These are phyloP conservation scores for Eidolon helvum DNA, from an alignment of 2,113 vertebrate species.

Conservation along the genomic window DNA sequence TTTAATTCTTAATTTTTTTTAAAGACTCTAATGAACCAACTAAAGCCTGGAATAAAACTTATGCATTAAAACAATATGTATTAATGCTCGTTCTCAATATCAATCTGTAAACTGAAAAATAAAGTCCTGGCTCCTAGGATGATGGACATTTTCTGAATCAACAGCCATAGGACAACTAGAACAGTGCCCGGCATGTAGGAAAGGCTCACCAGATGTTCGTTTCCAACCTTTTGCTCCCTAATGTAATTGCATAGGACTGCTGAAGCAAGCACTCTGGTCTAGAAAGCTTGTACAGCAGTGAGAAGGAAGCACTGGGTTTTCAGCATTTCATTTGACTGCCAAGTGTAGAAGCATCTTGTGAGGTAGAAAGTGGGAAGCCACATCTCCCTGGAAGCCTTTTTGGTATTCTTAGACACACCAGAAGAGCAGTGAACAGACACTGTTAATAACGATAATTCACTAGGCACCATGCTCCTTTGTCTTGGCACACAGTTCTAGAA, in stretches of 20 bases:
- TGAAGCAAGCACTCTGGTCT: conserved; percentile 33
- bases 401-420: conserved; percentile 52
- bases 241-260: background rate
- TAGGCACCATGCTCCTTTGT: conserved; percentile 3
- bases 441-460: background rate
- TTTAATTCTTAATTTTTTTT: background rate
- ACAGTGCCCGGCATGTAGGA: background rate
- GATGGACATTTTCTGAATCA: background rate
- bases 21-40: background rate
- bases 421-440: conserved; percentile 40
- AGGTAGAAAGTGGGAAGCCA: conserved; percentile 48
- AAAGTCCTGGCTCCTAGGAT: background rate
- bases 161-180: background rate
- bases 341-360: conserved; percentile 50
- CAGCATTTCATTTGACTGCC: conserved; percentile 39
- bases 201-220: background rate
- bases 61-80: background rate
- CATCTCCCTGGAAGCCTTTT: conserved; percentile 57
- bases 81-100: background rate
- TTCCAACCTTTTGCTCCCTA: background rate
- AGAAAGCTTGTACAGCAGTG: conserved; percentile 32
- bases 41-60: background rate
- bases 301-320: conserved; percentile 41
- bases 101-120: background rate
- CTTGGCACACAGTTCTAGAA: background rate